Conservation (phyloP, 2,113 vertebrate species). For the Mirounga angustirostris region DNA sequence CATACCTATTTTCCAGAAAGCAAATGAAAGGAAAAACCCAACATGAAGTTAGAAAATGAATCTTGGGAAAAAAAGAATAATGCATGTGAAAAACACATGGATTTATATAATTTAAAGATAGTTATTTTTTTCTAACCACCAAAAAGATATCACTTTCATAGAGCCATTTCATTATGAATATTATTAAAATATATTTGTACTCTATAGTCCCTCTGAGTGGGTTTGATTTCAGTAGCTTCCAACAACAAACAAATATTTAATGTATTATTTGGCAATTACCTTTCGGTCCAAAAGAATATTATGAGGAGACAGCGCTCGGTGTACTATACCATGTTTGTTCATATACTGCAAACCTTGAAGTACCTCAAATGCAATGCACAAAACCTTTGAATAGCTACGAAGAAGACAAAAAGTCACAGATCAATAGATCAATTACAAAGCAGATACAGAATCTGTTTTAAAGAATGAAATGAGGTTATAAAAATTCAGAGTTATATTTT, state of each 20-base stretch:
- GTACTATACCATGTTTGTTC: conserved; percentile 96
- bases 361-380: conserved; percentile 94
- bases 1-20: conserved; percentile 19
- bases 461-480: background rate
- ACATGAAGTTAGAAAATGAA: conserved; percentile 2
- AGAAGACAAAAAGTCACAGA: conserved; percentile 49
- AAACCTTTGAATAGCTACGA: conserved; percentile 90
- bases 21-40: conserved; percentile 27
- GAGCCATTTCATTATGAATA: background rate
- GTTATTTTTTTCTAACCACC: background rate
- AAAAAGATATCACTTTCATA: background rate
- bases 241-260: background rate
- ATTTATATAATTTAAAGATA: conserved; percentile 43
- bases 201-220: background rate
- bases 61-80: background rate
- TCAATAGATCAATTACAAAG: conserved; percentile 54
- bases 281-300: conserved; percentile 96
- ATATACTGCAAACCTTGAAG: conserved; percentile 96
- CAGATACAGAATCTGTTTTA: conserved; percentile 27
- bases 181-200: conserved; percentile 33
- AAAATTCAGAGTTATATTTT: background rate
- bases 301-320: conserved; percentile 93
- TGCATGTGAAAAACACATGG: background rate
- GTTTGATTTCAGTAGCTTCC: background rate
- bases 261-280: conserved; percentile 86